Evolutionary conservation across 2,113 vertebrate species (phyloP).

Genomic region (Pituophis catenifer): DNA sequence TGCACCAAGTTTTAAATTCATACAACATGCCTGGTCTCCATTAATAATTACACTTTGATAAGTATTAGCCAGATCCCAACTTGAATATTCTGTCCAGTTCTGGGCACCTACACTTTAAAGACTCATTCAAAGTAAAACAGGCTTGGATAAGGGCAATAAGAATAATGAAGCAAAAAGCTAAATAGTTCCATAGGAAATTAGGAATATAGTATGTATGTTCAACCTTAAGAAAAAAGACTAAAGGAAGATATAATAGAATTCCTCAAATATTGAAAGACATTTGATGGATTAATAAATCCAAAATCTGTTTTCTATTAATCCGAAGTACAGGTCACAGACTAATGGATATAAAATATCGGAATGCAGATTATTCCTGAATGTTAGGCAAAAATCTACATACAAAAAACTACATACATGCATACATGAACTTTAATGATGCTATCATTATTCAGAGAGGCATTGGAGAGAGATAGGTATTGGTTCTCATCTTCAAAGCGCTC

Average conservation of each 20-base stretch:
- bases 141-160: neutral
- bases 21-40: neutral
- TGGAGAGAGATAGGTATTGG: too few species aligned
- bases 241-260: neutral
- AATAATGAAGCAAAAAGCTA: neutral
- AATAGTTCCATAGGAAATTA: neutral
- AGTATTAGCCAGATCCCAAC: neutral
- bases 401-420: neutral
- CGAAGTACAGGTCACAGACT: neutral
- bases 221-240: neutral
- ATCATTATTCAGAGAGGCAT: neutral
- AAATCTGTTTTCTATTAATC: neutral
- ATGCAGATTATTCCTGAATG: neutral
- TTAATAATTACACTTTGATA: neutral
- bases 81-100: neutral
- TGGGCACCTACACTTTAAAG: neutral
- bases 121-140: neutral
- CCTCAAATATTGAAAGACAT: neutral
- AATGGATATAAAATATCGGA: neutral
- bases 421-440: neutral
- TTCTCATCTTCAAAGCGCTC: too few species aligned
- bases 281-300: neutral
- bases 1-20: neutral
- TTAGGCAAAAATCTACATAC: neutral
- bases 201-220: neutral